Conservation (phyloP, 2,888 invertebrate genomes). For the Acanthopleura granulata region DNA sequence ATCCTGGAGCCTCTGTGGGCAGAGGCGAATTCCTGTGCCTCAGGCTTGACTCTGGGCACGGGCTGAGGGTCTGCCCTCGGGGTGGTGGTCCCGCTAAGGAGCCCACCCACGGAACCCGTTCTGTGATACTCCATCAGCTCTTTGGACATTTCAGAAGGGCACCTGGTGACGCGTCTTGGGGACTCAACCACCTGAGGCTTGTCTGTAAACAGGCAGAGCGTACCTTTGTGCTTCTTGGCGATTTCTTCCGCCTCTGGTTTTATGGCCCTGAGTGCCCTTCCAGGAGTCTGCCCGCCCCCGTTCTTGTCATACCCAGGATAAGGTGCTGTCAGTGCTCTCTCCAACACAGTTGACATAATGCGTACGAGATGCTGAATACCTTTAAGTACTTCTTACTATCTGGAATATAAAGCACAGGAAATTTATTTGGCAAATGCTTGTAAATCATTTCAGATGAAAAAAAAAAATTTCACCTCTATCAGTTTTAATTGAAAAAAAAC, state of each 20-base stretch:
- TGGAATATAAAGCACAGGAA: too few relatives aligned
- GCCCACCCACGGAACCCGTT: constrained; percentile 47
- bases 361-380: background rate
- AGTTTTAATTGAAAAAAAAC: too few relatives aligned
- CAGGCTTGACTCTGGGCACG: constrained; percentile 45
- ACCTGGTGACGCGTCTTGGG: constrained; percentile 44
- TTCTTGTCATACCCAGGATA: constrained; percentile 55
- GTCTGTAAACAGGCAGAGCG: constrained; percentile 45
- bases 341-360: constrained; percentile 12
- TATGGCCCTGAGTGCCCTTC: constrained; percentile 46
- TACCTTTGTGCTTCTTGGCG: constrained; percentile 51
- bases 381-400: too few relatives aligned
- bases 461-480: too few relatives aligned
- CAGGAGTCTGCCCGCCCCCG: constrained; percentile 38
- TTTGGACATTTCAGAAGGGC: constrained; percentile 41
- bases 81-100: constrained; percentile 43
- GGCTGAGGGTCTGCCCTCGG: constrained; percentile 43
- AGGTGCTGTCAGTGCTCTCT: constrained; percentile 26
- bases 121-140: constrained; percentile 49
- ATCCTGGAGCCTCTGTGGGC: constrained; percentile 44
- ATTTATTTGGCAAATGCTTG: too few relatives aligned
- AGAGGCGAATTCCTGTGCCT: constrained; percentile 51
- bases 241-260: constrained; percentile 59
- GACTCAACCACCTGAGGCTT: constrained; percentile 33
- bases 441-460: too few relatives aligned